phyloP scores from a whole-genome alignment of 53 echinoderm and acorn worm species.

The Hippasteria phrygiana region DNA sequence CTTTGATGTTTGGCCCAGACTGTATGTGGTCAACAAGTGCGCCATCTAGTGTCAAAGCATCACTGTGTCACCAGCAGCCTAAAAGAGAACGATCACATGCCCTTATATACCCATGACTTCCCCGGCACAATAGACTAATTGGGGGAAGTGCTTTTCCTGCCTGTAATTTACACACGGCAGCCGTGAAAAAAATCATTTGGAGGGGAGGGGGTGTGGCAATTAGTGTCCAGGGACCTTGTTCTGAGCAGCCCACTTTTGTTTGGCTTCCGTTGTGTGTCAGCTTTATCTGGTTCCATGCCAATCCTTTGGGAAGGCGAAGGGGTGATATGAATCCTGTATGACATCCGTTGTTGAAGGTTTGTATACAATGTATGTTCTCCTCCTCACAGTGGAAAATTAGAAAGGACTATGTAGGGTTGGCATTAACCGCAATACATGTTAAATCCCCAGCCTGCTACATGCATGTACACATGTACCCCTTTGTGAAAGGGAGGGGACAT shows the following conservation, averaged over 20 bases:
- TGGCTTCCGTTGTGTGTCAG: constrained; percentile 5
- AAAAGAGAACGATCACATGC: too few relatives aligned
- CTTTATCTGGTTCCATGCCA: not conserved
- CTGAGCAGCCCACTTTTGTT: not conserved
- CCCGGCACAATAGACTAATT: not conserved
- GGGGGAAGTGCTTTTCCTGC: not conserved
- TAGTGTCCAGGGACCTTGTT: constrained; percentile 16
- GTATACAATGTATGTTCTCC: not conserved
- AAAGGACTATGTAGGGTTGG: not conserved
- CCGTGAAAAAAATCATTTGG: not conserved
- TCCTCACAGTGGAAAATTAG: not conserved
- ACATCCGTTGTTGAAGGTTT: constrained; percentile 24
- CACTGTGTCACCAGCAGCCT: too few relatives aligned
- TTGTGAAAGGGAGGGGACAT: too few relatives aligned
- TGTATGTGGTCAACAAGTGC: too few relatives aligned
- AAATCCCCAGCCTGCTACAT: not conserved
- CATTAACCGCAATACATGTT: not conserved
- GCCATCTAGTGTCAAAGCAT: constrained; percentile 27
- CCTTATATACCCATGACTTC: constrained; percentile 19
- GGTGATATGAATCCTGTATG: constrained; percentile 48
- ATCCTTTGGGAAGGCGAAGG: not conserved
- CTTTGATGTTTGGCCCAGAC: too few relatives aligned
- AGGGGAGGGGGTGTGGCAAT: not conserved
- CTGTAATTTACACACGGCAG: not conserved
- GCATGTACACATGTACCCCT: too few relatives aligned